Evolutionary conservation across 2,888 invertebrate genomes (phyloP), one percentile per base, ranked within the genome.

Genomic region (Scrobipalpa costella): DNA sequence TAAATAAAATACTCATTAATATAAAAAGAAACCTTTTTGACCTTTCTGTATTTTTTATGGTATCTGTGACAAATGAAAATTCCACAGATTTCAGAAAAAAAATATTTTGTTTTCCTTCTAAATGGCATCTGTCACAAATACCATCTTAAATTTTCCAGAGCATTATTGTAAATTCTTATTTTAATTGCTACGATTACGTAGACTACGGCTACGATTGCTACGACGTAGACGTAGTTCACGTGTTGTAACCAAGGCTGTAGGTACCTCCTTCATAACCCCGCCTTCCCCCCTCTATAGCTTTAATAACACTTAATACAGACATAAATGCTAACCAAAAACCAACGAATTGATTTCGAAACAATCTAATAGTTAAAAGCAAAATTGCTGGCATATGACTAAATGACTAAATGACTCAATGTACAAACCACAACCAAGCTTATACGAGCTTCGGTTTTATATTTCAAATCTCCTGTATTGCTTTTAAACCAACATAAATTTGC

Each of bases 321-420:
- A 11, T 19, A 58, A 58, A 58, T 57, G 36, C 21, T 9, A 74
- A 75, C 73, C 68, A 68, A 73, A 71, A 68, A 66, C 61, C 63
- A 57, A 71, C 74, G 75, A n/a, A 59, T 59, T 59, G 58, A 59
- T 59, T 59, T 59, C 40, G 21, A 84, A 88, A 85, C 81, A 73
- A 74, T 73, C 78, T 76, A 79, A 81, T 79, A 77, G 77, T 75
- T 86, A 86, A 85, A 85, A 78, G 83, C 84, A 69, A 82, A 83
- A 84, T 82, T 80, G 74, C 80, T 76, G 70, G 75, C 76, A 74
- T 84, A 84, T 81, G 75, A 79, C 84, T 83, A n/a, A n/a, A n/a
- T n/a, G n/a, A n/a, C n/a, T n/a, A 85, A 88, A 88, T 88, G 84
- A 87, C 86, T 85, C 85, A 88, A 88, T 88, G 77, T 71, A 73